Base-by-base conservation (phyloP, 2,113 vertebrate species). In the Nicator chloris region DNA sequence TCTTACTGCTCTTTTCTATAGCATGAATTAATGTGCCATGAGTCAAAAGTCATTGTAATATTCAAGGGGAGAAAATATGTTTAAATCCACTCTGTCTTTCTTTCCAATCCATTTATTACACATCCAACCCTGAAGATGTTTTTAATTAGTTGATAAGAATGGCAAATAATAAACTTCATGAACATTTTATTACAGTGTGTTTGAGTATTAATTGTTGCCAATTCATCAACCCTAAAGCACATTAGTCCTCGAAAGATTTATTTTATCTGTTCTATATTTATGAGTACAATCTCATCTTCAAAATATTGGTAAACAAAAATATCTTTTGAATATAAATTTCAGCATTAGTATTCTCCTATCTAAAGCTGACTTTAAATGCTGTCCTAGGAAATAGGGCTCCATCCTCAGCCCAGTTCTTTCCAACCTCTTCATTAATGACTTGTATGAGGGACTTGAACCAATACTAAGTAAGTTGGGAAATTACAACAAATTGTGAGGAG, bases 81-180 rank as follows among this genome's bases (percentile, higher is more conserved):
- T 96, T 96, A 86, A 91, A 96, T 91, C 73, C 86, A 87, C 76
- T 69, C 82, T 88, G 72, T 69, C 86, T 94, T 95, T 85, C 86
- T 96, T 69, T 96, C 85, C 88, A 95, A 81, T 47, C 51, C 81
- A 94, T 97, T 96, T 96, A 96, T 96, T 96, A 92, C 83, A 95
- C 86, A 95, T 92, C 57, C 33, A 30, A 90, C 95, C 94, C 96
- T 96, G 96, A 96, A 97, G 96, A 96, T 95, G 86, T 97, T 97
- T 98, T 96, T 97, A 97, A 97, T 97, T 97, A 97, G 94, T 86
- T 97, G 93, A 95, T 97, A 96, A 96, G 94, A 96, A 92, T 82
- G 69, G 92, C 76, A 97, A 98, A 97, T 89, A 95, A 96, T 94
- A 97, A 96, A 96, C 76, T 95, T 97, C 86, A 95, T 85, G 86